A percentile compares a stretch with the other conserved stretches of the same genome.
Evolutionary conservation across 2,113 vertebrate genomes (phyloP).

Genomic region (Clarias macrocephalus): DNA sequence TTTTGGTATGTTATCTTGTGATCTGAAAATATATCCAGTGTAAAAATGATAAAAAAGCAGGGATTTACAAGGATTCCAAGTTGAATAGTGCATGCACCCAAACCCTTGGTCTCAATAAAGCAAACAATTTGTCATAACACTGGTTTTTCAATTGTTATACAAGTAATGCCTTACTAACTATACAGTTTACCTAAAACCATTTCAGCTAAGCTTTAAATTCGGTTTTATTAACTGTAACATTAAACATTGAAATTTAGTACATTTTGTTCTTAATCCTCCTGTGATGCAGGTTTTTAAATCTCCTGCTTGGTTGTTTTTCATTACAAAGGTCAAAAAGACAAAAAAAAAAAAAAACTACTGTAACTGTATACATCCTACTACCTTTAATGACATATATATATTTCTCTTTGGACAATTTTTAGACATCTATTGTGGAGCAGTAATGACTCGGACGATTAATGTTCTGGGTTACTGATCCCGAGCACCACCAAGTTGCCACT

Average conservation of each 20-base stretch:
- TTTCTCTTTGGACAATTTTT: background rate
- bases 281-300: background rate
- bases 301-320: background rate
- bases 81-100: background rate
- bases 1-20: background rate
- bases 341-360: background rate
- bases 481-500: too few relatives aligned
- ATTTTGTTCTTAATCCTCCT: background rate
- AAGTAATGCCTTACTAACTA: background rate
- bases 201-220: background rate
- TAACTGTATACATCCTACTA: background rate
- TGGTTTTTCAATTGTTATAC: background rate
- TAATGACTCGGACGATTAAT: too few relatives aligned
- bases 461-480: too few relatives aligned
- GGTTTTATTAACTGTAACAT: too few relatives aligned
- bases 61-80: background rate
- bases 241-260: background rate
- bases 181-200: background rate
- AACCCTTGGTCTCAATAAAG: background rate
- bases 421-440: background rate
- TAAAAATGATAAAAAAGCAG: background rate
- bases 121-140: background rate
- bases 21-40: background rate
- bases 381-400: background rate
- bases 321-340: background rate